Percentiles rank a stretch among this genome's conserved stretches.
These are phyloP conservation scores for Drosophila varians DNA, from an alignment of 1,140 invertebrate species.

Conservation along the genomic window DNA sequence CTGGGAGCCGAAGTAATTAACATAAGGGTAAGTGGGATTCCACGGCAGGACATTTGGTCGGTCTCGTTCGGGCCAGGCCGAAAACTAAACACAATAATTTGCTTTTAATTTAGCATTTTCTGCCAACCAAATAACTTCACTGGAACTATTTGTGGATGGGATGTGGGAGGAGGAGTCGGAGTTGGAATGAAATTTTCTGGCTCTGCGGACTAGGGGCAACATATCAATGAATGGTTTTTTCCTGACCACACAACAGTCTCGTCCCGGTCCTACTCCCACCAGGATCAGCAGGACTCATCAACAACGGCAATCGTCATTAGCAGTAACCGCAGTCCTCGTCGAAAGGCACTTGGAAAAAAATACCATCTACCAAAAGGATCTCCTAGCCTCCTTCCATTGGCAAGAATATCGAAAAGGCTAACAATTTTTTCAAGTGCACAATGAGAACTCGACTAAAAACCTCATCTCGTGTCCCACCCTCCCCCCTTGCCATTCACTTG, in stretches of 20 bases:
- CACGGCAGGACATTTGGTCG: slow-evolving; percentile 34
- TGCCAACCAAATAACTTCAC: slow-evolving; percentile 63
- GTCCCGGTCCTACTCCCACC: not conserved
- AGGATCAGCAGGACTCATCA: slow-evolving; percentile 47
- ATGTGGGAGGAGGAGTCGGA: slow-evolving; percentile 1
- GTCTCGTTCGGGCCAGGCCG: slow-evolving; percentile 19
- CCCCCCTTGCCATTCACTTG: slow-evolving; percentile 68
- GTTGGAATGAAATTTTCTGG: slow-evolving; percentile 60
- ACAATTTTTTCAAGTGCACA: slow-evolving; percentile 1
- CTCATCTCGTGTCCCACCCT: slow-evolving; percentile 8
- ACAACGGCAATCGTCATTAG: slow-evolving; percentile 76
- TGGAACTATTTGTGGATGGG: slow-evolving; percentile 53
- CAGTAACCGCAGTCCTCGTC: slow-evolving; percentile 51
- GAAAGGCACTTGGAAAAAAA: not conserved
- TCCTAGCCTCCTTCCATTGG: no score
- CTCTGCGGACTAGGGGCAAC: slow-evolving; percentile 34
- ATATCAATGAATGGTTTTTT: slow-evolving; percentile 69
- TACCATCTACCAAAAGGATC: no score
- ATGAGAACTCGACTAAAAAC: not conserved
- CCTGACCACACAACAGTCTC: slow-evolving; percentile 17
- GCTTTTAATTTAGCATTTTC: slow-evolving; percentile 76
- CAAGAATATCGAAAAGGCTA: no score
- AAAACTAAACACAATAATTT: slow-evolving; percentile 74
- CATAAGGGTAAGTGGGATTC: slow-evolving; percentile 43
- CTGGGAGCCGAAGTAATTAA: slow-evolving; percentile 44